These are phyloP conservation scores for Poeciliopsis turrubarensis DNA, from an alignment of 2,113 vertebrate genomes.

Conservation along the genomic window DNA sequence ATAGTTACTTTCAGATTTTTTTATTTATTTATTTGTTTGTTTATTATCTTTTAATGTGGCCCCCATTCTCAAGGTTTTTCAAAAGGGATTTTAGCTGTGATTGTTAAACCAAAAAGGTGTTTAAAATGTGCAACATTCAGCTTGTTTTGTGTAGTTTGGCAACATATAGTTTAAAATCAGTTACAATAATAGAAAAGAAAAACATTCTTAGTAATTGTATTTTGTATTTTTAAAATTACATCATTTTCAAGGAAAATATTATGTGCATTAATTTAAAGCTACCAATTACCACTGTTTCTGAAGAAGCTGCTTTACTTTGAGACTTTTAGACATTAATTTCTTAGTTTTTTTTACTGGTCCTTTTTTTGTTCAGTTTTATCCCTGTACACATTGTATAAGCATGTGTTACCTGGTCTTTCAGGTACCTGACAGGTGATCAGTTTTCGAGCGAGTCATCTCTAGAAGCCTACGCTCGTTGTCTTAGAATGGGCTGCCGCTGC, in stretches of 20 bases:
- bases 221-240: neutral
- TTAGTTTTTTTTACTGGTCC: neutral
- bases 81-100: no score
- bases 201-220: no score
- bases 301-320: neutral
- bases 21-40: no score
- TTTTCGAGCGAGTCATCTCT: slow-evolving; percentile 90
- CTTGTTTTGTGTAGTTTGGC: no score
- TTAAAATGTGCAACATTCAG: no score
- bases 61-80: no score
- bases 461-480: slow-evolving; percentile 86
- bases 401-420: slow-evolving; percentile 36
- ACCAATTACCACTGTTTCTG: neutral
- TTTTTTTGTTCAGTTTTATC: neutral
- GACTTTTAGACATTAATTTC: neutral
- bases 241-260: neutral
- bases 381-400: neutral
- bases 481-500: slow-evolving; percentile 89
- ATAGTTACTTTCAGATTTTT: no score
- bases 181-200: no score
- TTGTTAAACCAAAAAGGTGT: no score
- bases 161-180: neutral
- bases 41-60: no score
- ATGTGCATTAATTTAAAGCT: neutral
- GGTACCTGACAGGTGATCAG: slow-evolving; percentile 89